Percentiles rank a stretch among this genome's conserved stretches.
These are phyloP conservation scores for Lamproptera curius DNA, from an alignment of 2,888 invertebrate species.

Conservation along the genomic window DNA sequence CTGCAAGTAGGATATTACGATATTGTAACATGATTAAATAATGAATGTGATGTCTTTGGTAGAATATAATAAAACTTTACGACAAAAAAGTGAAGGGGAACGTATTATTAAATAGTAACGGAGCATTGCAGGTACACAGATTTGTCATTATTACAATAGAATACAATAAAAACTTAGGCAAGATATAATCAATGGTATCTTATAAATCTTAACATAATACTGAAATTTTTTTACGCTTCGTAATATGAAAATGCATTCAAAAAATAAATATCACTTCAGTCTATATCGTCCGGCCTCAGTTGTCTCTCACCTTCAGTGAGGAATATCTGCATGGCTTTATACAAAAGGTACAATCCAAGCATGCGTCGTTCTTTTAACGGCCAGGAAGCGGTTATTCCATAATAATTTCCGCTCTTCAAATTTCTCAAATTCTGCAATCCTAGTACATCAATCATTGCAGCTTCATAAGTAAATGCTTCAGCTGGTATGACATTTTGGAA, in stretches of 20 bases:
- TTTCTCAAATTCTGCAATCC: slow-evolving; percentile 88
- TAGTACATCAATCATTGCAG: slow-evolving; percentile 94
- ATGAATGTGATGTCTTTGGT: slow-evolving; percentile 14
- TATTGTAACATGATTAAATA: background rate
- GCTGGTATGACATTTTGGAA: slow-evolving; percentile 94
- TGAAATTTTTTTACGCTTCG: slow-evolving; percentile 10
- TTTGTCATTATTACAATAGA: slow-evolving; percentile 7
- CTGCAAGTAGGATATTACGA: slow-evolving; percentile 3
- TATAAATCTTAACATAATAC: slow-evolving; percentile 7
- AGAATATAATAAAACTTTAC: slow-evolving; percentile 5
- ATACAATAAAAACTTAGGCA: slow-evolving; percentile 10
- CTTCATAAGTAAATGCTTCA: slow-evolving; percentile 96
- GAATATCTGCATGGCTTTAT: slow-evolving; percentile 90
- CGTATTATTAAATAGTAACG: background rate
- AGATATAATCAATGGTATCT: slow-evolving; percentile 7
- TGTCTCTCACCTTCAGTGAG: slow-evolving; percentile 94
- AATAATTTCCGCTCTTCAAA: slow-evolving; percentile 88
- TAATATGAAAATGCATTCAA: slow-evolving; percentile 8
- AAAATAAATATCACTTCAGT: slow-evolving; percentile 37
- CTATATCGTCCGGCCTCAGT: slow-evolving; percentile 86
- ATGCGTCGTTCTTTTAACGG: slow-evolving; percentile 81
- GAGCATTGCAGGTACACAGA: slow-evolving; percentile 7
- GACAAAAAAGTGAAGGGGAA: slow-evolving; percentile 1
- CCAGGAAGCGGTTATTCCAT: slow-evolving; percentile 88
- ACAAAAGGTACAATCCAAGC: slow-evolving; percentile 88